Evolutionary conservation across 92 coral and sea anemone genomes (phyloP).

Genomic region (Siderastrea siderea): DNA sequence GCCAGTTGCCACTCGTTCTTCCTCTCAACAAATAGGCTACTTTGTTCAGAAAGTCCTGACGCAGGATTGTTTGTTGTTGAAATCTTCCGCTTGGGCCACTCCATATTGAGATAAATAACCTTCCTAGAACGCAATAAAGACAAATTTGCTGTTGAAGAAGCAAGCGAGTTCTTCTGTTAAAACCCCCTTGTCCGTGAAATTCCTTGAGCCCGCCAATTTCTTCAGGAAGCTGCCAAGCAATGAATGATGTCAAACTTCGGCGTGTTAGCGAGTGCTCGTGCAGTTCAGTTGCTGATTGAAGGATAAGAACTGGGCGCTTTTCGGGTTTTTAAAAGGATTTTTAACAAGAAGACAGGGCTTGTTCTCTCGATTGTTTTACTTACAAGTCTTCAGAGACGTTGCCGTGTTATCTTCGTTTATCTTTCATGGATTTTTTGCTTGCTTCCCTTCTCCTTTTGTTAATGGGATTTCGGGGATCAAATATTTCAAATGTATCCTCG

Average conservation of each 20-base stretch:
- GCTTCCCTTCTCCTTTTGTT: slow-evolving; percentile 96
- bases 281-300: neutral
- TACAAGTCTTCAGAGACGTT: neutral
- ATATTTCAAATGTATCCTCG: slow-evolving; percentile 94
- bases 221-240: neutral
- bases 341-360: slow-evolving; percentile 11
- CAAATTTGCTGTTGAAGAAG: neutral
- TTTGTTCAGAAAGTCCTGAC: no score
- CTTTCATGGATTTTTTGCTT: slow-evolving; percentile 87
- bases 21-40: no score
- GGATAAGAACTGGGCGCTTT: neutral
- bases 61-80: neutral
- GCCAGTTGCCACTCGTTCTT: no score
- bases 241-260: neutral
- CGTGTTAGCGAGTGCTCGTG: neutral
- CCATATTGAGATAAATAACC: neutral
- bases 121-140: no score
- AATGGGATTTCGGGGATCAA: slow-evolving; percentile 97
- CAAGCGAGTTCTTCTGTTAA: neutral
- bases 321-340: neutral
- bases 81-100: neutral
- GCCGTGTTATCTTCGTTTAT: slow-evolving; percentile 46
- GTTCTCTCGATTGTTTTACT: slow-evolving; percentile 6
- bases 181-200: neutral
- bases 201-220: neutral